Evolutionary conservation across 1,140 invertebrate genomes (phyloP), one percentile per base, ranked within the genome.

Genomic region (Frieseomelitta varia): DNA sequence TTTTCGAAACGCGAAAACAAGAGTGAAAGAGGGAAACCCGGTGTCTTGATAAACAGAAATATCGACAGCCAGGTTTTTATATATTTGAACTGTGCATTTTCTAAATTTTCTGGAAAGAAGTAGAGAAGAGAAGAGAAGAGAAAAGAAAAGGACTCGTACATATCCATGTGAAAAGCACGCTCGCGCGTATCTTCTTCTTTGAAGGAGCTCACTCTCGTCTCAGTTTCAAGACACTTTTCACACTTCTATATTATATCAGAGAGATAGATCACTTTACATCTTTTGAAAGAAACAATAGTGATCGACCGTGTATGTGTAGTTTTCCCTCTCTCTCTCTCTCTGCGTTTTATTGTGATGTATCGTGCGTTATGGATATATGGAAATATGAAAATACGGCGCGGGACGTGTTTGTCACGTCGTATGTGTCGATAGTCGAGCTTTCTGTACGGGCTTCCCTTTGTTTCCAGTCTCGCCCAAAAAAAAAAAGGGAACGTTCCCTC

Each of bases 351-450:
- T 17, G 10, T n/a, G 78, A 72, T 30, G 55, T 27, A 58, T 71
- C 71, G 71, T 47, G 65, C 53, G 30, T 58, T 58, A 71, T 71
- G 53, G 67, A 47, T 58, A 79, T 68, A 80, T 80, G 51, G 53
- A 80, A 80, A 80, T 80, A 71, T 80, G 53, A 71, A 72, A 80
- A 78, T 30, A 39, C 47, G 12, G 19, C 1, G 51, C 10, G 27
- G 14, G 53, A 68, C 27, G 19, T 34, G 47, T 51, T 67, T 67
- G 39, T 78, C 61, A 53, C 76, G 76, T 47, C 76, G 15, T 67
- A 67, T 67, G 24, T 68, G 61, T 78, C 76, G 63, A 78, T 68
- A 53, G 76, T 53, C 19, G 30, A 63, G 15, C 14, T 74, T 55
- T 55, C 51, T 61, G 21, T 53, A 17, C 4, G 56, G 12, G 24